Evolutionary conservation across 2,888 invertebrate genomes (phyloP).

Genomic region (Lithophane ornitopus): DNA sequence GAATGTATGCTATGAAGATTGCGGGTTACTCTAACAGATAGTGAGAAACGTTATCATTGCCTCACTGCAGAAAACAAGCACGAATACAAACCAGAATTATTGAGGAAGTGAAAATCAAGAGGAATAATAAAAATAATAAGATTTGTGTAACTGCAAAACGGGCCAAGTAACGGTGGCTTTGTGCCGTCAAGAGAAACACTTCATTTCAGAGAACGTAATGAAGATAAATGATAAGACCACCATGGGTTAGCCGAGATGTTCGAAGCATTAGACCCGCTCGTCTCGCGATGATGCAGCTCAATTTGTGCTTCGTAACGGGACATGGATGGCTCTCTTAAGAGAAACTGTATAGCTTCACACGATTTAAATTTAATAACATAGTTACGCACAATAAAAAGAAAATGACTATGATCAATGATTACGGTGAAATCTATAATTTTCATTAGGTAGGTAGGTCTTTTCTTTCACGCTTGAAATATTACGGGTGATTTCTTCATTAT

Average conservation of each 20-base stretch:
- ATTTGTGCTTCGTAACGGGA: slow-evolving; percentile 57
- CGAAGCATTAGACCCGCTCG: slow-evolving; percentile 23
- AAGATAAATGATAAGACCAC: slow-evolving; percentile 50
- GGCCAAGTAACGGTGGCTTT: slow-evolving; percentile 23
- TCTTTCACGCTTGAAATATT: slow-evolving; percentile 29
- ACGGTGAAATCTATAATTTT: slow-evolving; percentile 40
- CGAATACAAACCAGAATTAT: slow-evolving; percentile 4
- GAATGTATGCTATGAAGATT: slow-evolving; percentile 28
- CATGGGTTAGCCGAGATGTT: slow-evolving; percentile 23
- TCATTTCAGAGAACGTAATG: slow-evolving; percentile 38
- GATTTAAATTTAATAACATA: slow-evolving; percentile 50
- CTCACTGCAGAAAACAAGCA: slow-evolving; percentile 5
- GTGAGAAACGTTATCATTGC: slow-evolving; percentile 16
- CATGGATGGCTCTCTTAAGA: slow-evolving; percentile 37
- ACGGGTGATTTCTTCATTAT: slow-evolving; percentile 20
- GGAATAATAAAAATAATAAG: slow-evolving; percentile 17
- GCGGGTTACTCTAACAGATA: slow-evolving; percentile 6
- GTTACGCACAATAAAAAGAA: slow-evolving; percentile 43
- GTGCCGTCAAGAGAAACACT: slow-evolving; percentile 22
- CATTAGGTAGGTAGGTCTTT: slow-evolving; percentile 2
- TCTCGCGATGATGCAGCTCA: slow-evolving; percentile 52
- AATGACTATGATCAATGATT: slow-evolving; percentile 43
- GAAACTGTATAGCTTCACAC: slow-evolving; percentile 50
- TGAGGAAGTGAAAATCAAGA: slow-evolving; percentile 20
- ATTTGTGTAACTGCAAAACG: slow-evolving; percentile 30